Base-by-base conservation (phyloP, 1,140 invertebrate genomes). In the Prorops nasuta region DNA sequence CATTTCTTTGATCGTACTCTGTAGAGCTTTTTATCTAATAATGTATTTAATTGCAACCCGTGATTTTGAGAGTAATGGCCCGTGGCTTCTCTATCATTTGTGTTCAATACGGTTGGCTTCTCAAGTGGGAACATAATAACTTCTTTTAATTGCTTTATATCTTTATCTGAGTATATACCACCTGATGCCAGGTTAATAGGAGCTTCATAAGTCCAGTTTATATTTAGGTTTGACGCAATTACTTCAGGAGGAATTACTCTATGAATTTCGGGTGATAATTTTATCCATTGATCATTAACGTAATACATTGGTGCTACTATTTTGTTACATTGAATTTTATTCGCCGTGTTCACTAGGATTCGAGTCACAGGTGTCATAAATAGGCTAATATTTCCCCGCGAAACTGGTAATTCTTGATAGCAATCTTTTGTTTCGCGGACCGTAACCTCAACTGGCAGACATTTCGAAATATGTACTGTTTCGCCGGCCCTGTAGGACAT, bases 381-480 rank as follows among this genome's bases (percentile, higher is more conserved):
- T 1, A 14, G 31, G 0, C 9, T 39, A 6, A 2, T 12, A 15
- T 58, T 63, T 14, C 28, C 24, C 1, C 19, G 1, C 0, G 12
- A 8, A 0, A 58, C 35, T 8, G 45, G 52, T 0, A 58, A 14
- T 38, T 54, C 43, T 18, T 54, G 12, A 10, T 52, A 63, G 20
- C 57, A 60, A 0, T 42, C 12, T 0, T 47, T 15, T 0, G 31
- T 52, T 16, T 40, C 34, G 3, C 35, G 9, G 0, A 57, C 9
- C 15, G 24, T 43, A 0, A 51, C 31, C 17, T 50, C 37, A 0
- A 58, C 43, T 2, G 46, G 48, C 4, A 58, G 34, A 7, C 53
- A 58, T 24, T 62, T 49, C 0, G 56, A 14, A 0, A 58, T 17
- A 16, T 56, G 49, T 2, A 51, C 21, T 0, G 47, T 47, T 49